phyloP scores from a whole-genome alignment of 2,113 vertebrate species.

The Tragelaphus imberbis region DNA sequence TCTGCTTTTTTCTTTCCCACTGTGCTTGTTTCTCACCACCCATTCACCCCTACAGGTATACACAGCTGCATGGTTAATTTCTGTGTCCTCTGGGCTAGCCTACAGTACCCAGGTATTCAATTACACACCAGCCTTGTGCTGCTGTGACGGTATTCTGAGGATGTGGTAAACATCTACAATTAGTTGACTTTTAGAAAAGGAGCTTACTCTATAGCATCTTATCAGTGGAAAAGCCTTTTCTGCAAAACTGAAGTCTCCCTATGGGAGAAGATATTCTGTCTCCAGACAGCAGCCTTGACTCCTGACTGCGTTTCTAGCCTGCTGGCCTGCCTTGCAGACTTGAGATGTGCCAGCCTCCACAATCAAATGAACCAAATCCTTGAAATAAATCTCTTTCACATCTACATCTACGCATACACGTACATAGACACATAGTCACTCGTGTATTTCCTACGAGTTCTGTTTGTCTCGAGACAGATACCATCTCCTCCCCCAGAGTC shows the following conservation, averaged over 20 bases:
- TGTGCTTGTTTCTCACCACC: no score
- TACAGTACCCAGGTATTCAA: background rate
- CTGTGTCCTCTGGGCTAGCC: background rate
- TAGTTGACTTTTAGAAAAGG: background rate
- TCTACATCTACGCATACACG: background rate
- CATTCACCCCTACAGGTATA: accelerated
- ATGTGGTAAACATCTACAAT: background rate
- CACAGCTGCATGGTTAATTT: background rate
- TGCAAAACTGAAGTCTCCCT: background rate
- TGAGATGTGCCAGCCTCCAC: background rate
- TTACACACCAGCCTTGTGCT: background rate
- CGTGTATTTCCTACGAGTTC: background rate
- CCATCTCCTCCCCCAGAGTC: background rate
- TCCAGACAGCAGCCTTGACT: background rate
- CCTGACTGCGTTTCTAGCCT: background rate
- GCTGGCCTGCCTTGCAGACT: background rate
- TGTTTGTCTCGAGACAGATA: background rate
- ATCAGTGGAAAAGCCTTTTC: background rate
- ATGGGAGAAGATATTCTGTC: background rate
- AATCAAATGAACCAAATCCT: background rate
- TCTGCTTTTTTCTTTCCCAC: background rate
- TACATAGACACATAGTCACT: no score
- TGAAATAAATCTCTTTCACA: background rate
- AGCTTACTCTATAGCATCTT: background rate
- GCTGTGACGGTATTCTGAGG: background rate